phyloP scores from a whole-genome alignment of 2,888 invertebrate species.

The Calliopum simillimum region DNA sequence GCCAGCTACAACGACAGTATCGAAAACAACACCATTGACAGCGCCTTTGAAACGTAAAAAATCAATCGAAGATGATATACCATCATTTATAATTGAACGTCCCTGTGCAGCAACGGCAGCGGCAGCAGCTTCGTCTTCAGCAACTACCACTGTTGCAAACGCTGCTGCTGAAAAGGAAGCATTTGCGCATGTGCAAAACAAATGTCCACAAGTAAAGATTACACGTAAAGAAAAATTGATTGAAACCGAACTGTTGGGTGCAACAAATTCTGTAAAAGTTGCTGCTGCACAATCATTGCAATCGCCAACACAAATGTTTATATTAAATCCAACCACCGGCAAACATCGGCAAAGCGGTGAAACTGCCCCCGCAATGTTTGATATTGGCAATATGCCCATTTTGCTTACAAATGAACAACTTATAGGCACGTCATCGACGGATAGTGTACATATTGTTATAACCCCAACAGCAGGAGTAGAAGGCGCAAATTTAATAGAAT shows the following conservation, averaged over 20 bases:
- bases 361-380: constrained; percentile 71
- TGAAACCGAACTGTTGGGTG: neutral
- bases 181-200: constrained; percentile 47
- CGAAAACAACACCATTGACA: neutral
- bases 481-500: neutral
- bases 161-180: constrained; percentile 43
- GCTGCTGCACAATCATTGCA: neutral
- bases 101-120: constrained; percentile 37
- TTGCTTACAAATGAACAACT: constrained; percentile 75
- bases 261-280: neutral
- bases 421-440: constrained; percentile 51
- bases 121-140: too few relatives aligned
- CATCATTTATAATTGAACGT: constrained; percentile 53
- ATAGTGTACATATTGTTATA: constrained; percentile 76
- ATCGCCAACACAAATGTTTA: constrained; percentile 23
- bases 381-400: constrained; percentile 83
- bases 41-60: constrained; percentile 50
- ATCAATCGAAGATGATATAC: constrained; percentile 56
- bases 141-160: constrained; percentile 33
- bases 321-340: neutral
- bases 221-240: constrained; percentile 44
- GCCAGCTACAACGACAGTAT: constrained; percentile 21
- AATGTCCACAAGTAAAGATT: constrained; percentile 48
- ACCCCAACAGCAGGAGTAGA: constrained; percentile 49
- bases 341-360: constrained; percentile 32